Percentiles rank a stretch among this genome's conserved stretches.
Conservation (phyloP, 2,888 invertebrate genomes). For the Furcula furcula region DNA sequence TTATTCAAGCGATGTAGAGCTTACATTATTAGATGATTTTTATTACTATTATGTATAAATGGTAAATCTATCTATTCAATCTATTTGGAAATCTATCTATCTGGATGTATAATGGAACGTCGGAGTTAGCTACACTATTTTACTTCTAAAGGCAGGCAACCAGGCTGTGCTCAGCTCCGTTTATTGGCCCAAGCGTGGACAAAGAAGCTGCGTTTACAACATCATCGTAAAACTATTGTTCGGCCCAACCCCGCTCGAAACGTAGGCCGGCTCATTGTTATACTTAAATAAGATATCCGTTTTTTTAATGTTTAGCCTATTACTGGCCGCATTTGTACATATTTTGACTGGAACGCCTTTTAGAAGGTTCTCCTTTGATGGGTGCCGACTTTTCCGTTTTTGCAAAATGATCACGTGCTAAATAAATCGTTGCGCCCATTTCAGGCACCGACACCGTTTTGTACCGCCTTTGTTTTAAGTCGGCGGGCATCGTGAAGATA, state of each 20-base stretch:
- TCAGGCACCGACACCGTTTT: too few species aligned
- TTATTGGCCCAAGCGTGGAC: slow-evolving; percentile 66
- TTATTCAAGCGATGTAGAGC: too few species aligned
- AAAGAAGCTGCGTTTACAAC: slow-evolving; percentile 70
- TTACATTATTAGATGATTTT: too few species aligned
- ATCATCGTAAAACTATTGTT: slow-evolving; percentile 74
- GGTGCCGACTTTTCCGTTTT: slow-evolving; percentile 53
- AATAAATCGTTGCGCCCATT: slow-evolving; percentile 35
- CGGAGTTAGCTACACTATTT: too few species aligned
- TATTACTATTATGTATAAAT: too few species aligned
- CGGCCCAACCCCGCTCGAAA: slow-evolving; percentile 59
- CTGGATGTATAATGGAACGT: too few species aligned
- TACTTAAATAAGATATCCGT: slow-evolving; percentile 78
- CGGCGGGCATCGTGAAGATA: slow-evolving; percentile 15
- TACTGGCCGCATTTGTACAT: slow-evolving; percentile 72
- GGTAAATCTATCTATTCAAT: too few species aligned
- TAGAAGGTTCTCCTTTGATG: slow-evolving; percentile 50
- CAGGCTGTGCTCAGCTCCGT: slow-evolving; percentile 44
- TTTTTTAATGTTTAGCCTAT: slow-evolving; percentile 71
- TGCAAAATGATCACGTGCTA: slow-evolving; percentile 64
- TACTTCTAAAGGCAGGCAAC: slow-evolving; percentile 9
- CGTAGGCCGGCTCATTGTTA: slow-evolving; percentile 68
- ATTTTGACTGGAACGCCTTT: slow-evolving; percentile 72
- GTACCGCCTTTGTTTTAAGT: slow-evolving; percentile 20
- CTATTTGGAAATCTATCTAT: too few species aligned